Evolutionary conservation across 2,888 invertebrate species (phyloP).

Genomic region (Ptilodon capucinus): DNA sequence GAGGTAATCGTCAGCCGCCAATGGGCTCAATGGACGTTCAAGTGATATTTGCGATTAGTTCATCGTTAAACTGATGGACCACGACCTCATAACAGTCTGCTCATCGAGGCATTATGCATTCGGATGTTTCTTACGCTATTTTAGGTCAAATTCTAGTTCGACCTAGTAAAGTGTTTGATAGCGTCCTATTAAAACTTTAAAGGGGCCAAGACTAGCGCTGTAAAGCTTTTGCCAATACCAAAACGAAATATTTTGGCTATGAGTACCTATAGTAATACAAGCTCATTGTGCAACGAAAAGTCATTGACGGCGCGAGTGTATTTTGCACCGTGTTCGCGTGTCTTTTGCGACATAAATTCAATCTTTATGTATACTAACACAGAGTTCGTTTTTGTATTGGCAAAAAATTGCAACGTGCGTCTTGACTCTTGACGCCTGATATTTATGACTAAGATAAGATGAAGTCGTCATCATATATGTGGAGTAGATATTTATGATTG

Average conservation of each 20-base stretch:
- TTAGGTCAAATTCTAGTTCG: background rate
- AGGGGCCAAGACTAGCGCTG: no score
- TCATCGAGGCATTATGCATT: background rate
- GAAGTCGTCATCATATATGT: background rate
- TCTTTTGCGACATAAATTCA: no score
- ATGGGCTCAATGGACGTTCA: constrained; percentile 38
- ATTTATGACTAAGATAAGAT: background rate
- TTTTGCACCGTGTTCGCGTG: no score
- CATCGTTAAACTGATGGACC: constrained; percentile 11
- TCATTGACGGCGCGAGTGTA: no score
- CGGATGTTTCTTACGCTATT: background rate
- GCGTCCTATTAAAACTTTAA: background rate
- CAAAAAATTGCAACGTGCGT: no score
- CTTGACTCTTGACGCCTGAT: no score
- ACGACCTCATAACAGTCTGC: background rate
- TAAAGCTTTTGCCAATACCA: no score
- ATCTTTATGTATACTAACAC: no score
- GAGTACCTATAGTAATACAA: no score
- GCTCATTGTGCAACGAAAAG: no score
- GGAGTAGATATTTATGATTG: constrained; percentile 1
- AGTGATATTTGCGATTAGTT: constrained; percentile 29
- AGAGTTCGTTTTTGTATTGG: no score
- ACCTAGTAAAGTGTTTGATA: background rate
- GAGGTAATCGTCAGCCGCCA: constrained; percentile 49
- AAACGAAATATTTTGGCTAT: no score